Conservation (phyloP, 2,797 vertebrate genomes). For the Australoheros facetus region DNA sequence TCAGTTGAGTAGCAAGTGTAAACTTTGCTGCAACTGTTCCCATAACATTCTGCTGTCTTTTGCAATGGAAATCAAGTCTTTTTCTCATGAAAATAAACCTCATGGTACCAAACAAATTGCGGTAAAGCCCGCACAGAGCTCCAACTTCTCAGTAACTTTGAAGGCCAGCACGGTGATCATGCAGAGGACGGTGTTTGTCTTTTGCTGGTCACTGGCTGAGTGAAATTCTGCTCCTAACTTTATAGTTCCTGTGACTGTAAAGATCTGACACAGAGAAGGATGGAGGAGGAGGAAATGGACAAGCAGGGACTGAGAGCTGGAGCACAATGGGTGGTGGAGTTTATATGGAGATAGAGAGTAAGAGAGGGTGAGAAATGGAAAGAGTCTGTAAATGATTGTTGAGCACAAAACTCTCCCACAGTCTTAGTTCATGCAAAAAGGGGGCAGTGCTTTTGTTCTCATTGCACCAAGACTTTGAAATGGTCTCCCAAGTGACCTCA, state of each 20-base stretch:
- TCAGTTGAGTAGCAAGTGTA: conserved; percentile 4
- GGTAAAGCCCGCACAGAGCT: conserved; percentile 43
- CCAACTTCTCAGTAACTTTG: conserved; percentile 27
- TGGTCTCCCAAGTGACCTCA: not conserved
- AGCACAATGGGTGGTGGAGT: not conserved
- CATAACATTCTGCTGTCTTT: conserved; percentile 25
- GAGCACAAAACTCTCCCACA: not conserved
- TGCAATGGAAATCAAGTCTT: not conserved
- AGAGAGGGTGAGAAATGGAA: not conserved
- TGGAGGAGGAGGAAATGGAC: not conserved
- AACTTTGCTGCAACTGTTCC: conserved; percentile 27
- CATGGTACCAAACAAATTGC: not conserved
- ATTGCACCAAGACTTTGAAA: not conserved
- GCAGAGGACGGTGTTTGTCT: conserved; percentile 10
- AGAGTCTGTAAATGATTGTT: not conserved
- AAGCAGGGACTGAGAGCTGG: not conserved
- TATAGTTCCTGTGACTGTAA: conserved; percentile 49
- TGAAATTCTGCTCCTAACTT: conserved; percentile 39
- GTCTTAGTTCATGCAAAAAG: not conserved
- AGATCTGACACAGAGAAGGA: conserved; percentile 3
- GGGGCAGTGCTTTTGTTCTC: not conserved
- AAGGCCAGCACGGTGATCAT: conserved; percentile 17
- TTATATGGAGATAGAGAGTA: not conserved
- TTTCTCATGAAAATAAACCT: conserved; percentile 2
- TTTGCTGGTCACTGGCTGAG: conserved; percentile 31